Percentiles rank a stretch among this genome's conserved stretches.
Conservation (phyloP, 2,888 invertebrate species). For the Xestoiulus laeticollis region DNA sequence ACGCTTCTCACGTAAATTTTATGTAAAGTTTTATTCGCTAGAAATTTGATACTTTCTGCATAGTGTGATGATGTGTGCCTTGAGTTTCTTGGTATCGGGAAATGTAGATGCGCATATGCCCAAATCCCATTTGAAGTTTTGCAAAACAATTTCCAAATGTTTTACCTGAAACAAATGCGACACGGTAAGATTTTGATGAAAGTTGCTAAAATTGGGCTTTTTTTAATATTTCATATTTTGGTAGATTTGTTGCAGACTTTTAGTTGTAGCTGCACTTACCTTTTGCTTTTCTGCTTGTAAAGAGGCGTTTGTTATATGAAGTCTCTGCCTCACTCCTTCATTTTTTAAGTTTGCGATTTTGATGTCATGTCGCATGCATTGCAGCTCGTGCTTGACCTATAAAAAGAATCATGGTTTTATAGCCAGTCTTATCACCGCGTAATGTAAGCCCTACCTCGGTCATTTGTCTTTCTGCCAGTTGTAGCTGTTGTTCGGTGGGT, state of each 20-base stretch:
- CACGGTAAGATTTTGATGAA: not conserved
- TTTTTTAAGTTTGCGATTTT: not conserved
- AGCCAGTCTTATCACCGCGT: too few relatives aligned
- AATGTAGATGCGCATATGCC: conserved; percentile 80
- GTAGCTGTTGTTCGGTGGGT: conserved; percentile 84
- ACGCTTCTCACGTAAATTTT: not conserved
- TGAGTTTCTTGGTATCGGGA: conserved; percentile 76
- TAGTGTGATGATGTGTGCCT: conserved; percentile 60
- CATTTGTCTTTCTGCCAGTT: conserved; percentile 67
- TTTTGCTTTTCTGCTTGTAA: not conserved
- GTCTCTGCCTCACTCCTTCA: not conserved
- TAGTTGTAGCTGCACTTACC: not conserved
- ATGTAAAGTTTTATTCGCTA: not conserved
- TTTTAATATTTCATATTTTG: conserved; percentile 15
- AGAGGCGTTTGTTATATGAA: not conserved
- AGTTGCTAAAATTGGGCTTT: too few relatives aligned
- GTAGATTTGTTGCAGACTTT: too few relatives aligned
- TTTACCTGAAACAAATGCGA: conserved; percentile 22
- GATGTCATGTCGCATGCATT: not conserved
- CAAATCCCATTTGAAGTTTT: conserved; percentile 82
- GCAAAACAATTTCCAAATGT: conserved; percentile 68
- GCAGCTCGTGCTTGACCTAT: not conserved
- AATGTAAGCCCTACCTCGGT: too few relatives aligned
- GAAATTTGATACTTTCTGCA: conserved; percentile 3
- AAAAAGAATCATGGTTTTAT: not conserved